phyloP scores from a whole-genome alignment of 2,888 invertebrate genomes.

The Myopa testacea region DNA sequence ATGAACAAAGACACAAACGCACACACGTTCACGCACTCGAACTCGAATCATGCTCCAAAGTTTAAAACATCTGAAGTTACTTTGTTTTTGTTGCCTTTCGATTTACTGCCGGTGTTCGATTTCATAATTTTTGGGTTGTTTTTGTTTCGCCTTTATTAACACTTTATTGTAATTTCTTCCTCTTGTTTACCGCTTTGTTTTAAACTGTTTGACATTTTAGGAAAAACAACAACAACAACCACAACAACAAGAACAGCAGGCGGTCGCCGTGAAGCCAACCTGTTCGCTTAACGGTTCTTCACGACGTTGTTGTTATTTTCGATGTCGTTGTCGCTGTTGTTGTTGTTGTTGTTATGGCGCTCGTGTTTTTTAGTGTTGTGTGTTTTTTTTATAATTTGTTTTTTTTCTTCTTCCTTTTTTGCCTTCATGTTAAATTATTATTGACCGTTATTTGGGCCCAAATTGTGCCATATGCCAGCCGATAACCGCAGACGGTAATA shows the following conservation, averaged over 20 bases:
- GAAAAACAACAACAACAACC: neutral
- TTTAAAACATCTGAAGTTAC: neutral
- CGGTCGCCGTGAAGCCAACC: neutral
- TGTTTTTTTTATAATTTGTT: conserved; percentile 4
- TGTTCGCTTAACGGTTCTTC: neutral
- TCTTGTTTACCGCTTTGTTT: neutral
- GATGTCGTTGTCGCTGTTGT: conserved; percentile 19
- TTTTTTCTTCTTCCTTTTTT: neutral
- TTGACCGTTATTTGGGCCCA: neutral
- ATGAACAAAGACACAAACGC: neutral
- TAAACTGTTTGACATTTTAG: too few species aligned
- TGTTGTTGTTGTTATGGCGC: conserved; percentile 27
- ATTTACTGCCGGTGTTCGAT: neutral
- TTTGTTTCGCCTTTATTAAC: neutral
- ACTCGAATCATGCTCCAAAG: neutral
- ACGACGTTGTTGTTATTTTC: neutral
- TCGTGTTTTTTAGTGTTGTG: conserved; percentile 23
- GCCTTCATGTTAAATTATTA: neutral
- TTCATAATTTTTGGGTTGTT: neutral
- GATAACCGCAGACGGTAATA: too few species aligned
- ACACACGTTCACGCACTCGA: neutral
- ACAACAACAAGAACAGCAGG: neutral
- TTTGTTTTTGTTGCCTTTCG: neutral
- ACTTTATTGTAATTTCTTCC: neutral
- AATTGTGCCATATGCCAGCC: too few species aligned